Conservation (phyloP, 2,888 invertebrate genomes). For the Chaitophorus viminalis region DNA sequence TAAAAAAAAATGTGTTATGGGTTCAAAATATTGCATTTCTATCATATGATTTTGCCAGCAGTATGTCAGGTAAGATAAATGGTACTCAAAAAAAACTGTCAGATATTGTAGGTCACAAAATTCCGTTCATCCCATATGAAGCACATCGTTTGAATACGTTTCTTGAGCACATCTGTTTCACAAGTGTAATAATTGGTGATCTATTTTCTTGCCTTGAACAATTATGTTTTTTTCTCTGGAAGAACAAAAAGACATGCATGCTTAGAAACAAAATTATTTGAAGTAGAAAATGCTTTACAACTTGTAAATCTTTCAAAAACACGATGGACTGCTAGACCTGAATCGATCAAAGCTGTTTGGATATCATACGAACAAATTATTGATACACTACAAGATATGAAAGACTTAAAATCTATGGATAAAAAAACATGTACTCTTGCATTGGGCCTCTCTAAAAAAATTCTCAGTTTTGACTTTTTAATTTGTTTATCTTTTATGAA, state of each 20-base stretch:
- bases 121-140: conserved; percentile 9
- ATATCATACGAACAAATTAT: not conserved
- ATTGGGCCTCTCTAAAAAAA: not conserved
- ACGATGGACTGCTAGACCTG: conserved; percentile 27
- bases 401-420: not conserved
- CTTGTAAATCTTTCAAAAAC: conserved; percentile 13
- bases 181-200: conserved; percentile 10
- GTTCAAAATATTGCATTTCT: conserved; percentile 19
- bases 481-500: not conserved
- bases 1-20: conserved; percentile 2
- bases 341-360: not conserved
- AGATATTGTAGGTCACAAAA: no score
- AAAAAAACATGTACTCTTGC: not conserved
- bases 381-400: not conserved
- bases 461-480: not conserved
- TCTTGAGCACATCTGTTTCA: conserved; percentile 39
- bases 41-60: conserved; percentile 47
- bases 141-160: conserved; percentile 32
- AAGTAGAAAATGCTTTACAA: conserved; percentile 25
- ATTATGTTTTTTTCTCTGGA: conserved; percentile 23
- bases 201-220: conserved; percentile 26
- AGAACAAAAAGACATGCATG: conserved; percentile 40
- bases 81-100: no score
- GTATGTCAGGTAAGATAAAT: conserved; percentile 15
- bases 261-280: conserved; percentile 16